Evolutionary conservation across 2,113 vertebrate genomes (phyloP), one percentile per base, ranked within the genome.

Genomic region (Phyllostomus discolor): DNA sequence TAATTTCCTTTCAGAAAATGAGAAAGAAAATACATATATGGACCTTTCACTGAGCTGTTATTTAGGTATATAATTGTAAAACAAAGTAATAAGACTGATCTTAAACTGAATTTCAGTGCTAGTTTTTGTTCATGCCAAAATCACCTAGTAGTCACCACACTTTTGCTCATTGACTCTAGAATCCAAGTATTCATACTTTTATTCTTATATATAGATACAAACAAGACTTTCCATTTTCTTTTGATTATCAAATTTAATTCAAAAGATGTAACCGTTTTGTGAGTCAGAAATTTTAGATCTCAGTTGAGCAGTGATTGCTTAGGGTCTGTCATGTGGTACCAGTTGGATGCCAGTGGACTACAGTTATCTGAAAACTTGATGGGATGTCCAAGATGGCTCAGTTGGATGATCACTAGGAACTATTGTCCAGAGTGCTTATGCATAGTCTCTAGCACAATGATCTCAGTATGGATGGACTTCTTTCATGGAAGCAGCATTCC

Each of bases 161-260:
- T 94, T 95, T 92, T 69, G 82, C 73, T 89, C 4, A 6, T 31
- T 84, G 90, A 92, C 62, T 66, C 91, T 91, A 50, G 10, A 81
- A 54, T 50, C 92, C 96, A 96, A 96, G 96, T 95, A 54, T 82
- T 95, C 95, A 43, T 90, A 78, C 88, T 84, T 31, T 0, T 88
- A 46, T 33, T 75, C 94, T 54, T 84, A 62, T 28, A 83, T 69
- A 96, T 90, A 35, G 87, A 84, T 75, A 81, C 66, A 38, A 91
- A 94, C n/a, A 91, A 91, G 10, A 4, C 96, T 92, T 90, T 90
- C 95, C 79, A 59, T 57, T 33, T 95, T 81, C 88, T 72, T 73
- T 80, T 87, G 86, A 78, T 95, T 46, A 43, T 93, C 20, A 95
- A 81, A 78, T 78, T 88, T 91, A 94, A 75, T 80, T 83, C 50